phyloP scores from a whole-genome alignment of 92 coral and sea anemone species.

The Zoanthus gigantus region DNA sequence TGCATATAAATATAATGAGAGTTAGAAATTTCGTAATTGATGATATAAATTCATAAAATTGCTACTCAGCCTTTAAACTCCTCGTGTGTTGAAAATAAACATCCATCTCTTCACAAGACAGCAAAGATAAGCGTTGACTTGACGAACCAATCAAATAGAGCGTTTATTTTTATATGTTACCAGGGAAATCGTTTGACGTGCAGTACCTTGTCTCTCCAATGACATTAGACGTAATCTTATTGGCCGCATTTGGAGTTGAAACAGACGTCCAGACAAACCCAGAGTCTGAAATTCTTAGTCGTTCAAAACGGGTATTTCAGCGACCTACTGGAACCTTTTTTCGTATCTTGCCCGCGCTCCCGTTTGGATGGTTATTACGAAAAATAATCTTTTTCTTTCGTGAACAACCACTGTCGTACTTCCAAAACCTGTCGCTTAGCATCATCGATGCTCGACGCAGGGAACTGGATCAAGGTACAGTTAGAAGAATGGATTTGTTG shows the following conservation, averaged over 20 bases:
- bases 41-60: too few species aligned
- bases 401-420: conserved; percentile 55
- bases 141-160: too few species aligned
- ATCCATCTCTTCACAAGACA: too few species aligned
- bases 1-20: too few species aligned
- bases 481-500: conserved; percentile 72
- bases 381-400: conserved; percentile 39
- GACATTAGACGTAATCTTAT: conserved; percentile 73
- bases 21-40: too few species aligned
- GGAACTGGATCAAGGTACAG: conserved; percentile 42
- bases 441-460: conserved; percentile 60
- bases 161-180: neutral
- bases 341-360: conserved; percentile 17
- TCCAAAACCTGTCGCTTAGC: conserved; percentile 54
- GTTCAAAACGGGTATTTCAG: conserved; percentile 39
- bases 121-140: too few species aligned
- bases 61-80: too few species aligned
- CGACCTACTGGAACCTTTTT: conserved; percentile 33
- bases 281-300: conserved; percentile 58
- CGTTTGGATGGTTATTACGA: conserved; percentile 40
- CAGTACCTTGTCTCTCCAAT: conserved; percentile 32
- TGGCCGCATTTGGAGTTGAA: conserved; percentile 74
- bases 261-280: conserved; percentile 68
- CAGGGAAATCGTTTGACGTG: conserved; percentile 38
- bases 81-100: too few species aligned